phyloP scores from a whole-genome alignment of 2,888 invertebrate genomes.

The Onchidella celtica region DNA sequence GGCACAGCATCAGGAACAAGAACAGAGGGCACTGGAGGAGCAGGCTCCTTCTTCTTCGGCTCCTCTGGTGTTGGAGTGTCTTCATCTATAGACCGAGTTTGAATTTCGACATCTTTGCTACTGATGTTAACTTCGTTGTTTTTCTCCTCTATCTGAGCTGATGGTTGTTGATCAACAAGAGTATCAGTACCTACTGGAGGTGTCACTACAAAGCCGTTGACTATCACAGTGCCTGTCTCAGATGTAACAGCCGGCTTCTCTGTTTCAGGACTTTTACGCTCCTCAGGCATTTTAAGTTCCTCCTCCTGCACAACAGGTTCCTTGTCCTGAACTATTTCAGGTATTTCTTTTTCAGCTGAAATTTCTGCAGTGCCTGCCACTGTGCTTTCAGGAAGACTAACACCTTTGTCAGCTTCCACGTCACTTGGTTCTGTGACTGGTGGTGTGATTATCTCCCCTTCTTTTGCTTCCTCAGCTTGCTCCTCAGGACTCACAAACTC shows the following conservation, averaged over 20 bases:
- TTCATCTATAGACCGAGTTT: no score
- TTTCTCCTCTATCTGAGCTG: not conserved
- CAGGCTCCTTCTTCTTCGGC: slow-evolving; percentile 28
- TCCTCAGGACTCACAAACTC: slow-evolving; percentile 62
- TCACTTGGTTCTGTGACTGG: no score
- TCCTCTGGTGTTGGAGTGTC: not conserved
- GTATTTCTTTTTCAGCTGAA: slow-evolving; percentile 30
- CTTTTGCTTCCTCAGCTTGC: not conserved
- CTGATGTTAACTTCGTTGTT: slow-evolving; percentile 34
- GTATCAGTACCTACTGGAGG: slow-evolving; percentile 44
- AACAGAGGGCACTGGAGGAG: not conserved
- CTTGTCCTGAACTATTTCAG: not conserved
- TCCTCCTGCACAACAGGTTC: slow-evolving; percentile 65
- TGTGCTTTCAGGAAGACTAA: no score
- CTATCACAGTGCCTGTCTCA: slow-evolving; percentile 60
- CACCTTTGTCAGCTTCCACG: not conserved
- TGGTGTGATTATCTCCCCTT: not conserved
- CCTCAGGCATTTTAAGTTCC: slow-evolving; percentile 34
- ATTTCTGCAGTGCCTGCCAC: slow-evolving; percentile 51
- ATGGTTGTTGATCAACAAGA: not conserved
- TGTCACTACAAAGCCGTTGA: slow-evolving; percentile 67
- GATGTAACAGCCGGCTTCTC: slow-evolving; percentile 61
- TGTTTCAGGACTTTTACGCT: slow-evolving; percentile 64
- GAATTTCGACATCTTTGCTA: not conserved
- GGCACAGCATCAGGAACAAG: slow-evolving; percentile 32